phyloP scores from a whole-genome alignment of 37 sponge, comb jelly and placozoan genomes.

The Petrosia ficiformis region DNA sequence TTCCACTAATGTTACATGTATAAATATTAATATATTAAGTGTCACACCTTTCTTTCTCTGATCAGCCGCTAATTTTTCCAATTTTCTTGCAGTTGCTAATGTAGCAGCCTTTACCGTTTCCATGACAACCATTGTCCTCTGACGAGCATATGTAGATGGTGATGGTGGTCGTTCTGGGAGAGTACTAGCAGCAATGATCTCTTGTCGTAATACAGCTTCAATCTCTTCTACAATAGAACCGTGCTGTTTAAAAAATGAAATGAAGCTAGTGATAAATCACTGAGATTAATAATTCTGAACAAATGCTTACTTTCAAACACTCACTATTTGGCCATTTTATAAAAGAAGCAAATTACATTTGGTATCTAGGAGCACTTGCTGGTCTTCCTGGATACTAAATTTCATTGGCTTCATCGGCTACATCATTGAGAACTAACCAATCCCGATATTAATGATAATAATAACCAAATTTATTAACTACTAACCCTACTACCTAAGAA shows the following conservation, averaged over 20 bases:
- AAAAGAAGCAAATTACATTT: too few species aligned
- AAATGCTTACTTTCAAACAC: too few species aligned
- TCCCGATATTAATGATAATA: too few species aligned
- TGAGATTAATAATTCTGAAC: too few species aligned
- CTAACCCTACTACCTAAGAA: too few species aligned
- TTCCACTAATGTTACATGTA: too few species aligned
- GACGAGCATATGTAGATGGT: constrained; percentile 59
- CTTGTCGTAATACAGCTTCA: constrained; percentile 67
- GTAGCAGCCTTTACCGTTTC: constrained; percentile 76
- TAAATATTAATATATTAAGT: too few species aligned
- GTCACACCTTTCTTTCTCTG: constrained; percentile 1
- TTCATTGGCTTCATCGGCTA: too few species aligned
- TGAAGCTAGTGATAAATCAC: too few species aligned
- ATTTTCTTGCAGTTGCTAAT: constrained; percentile 31
- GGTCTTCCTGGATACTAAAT: neutral
- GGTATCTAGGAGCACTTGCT: too few species aligned
- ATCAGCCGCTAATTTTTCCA: constrained; percentile 30
- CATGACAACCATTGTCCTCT: constrained; percentile 81
- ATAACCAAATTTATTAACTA: too few species aligned
- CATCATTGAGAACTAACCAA: neutral
- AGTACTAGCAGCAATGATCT: constrained; percentile 61
- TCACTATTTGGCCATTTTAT: too few species aligned
- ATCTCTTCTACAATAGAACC: constrained; percentile 77
- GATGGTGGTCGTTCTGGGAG: constrained; percentile 64
- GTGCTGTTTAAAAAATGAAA: constrained; percentile 20